Conservation (phyloP, 2,113 vertebrate species). For the Cottus gobio region DNA sequence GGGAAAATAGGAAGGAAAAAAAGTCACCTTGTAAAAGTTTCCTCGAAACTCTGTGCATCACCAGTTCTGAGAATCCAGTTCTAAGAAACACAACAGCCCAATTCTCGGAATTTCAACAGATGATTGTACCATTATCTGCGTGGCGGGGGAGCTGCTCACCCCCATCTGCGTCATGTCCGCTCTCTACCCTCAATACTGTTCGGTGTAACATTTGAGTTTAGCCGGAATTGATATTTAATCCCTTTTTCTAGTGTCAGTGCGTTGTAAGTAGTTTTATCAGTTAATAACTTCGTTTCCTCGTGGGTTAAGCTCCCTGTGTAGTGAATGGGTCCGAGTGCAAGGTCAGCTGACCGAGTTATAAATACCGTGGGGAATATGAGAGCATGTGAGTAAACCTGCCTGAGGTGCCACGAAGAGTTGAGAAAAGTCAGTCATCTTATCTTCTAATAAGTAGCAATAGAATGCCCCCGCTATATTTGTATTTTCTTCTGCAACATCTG, state of each 20-base stretch:
- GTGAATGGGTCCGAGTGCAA: conserved; percentile 68
- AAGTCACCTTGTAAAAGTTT: conserved; percentile 98
- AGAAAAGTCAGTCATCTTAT: background rate
- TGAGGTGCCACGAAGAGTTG: background rate
- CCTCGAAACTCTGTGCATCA: conserved; percentile 97
- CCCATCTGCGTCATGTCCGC: accelerated
- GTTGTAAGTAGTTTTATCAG: accelerated
- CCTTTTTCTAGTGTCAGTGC: accelerated
- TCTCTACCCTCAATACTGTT: accelerated
- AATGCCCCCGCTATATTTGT: background rate
- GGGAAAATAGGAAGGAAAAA: conserved; percentile 73
- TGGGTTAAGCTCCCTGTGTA: background rate
- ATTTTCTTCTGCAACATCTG: background rate
- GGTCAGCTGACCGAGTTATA: conserved; percentile 79
- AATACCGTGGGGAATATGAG: conserved; percentile 68
- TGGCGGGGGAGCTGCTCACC: conserved; percentile 65
- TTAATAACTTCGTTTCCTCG: accelerated
- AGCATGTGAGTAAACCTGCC: conserved; percentile 39
- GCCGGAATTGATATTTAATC: accelerated
- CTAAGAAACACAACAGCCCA: conserved; percentile 95
- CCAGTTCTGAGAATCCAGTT: conserved; percentile 99
- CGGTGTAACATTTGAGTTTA: accelerated
- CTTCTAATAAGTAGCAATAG: background rate
- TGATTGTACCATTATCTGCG: conserved; percentile 82
- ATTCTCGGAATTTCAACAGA: conserved; percentile 99